These are phyloP conservation scores for Eucera pruinosa DNA, from an alignment of 2,888 invertebrate genomes.

Conservation along the genomic window DNA sequence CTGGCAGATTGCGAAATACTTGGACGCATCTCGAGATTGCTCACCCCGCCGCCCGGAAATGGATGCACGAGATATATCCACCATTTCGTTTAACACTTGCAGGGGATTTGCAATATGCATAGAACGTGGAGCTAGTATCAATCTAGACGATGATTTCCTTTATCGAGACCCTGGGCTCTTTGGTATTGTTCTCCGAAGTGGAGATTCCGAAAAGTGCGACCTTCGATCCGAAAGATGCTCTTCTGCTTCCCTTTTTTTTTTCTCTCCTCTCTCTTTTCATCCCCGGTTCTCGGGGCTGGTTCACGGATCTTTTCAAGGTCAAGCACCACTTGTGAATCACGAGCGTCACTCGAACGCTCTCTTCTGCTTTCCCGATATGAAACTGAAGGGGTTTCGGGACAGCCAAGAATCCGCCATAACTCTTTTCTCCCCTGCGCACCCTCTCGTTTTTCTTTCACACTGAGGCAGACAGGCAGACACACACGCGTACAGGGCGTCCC, in stretches of 20 bases:
- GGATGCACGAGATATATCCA: conserved; percentile 1
- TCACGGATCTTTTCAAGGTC: conserved; percentile 44
- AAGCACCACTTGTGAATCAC: conserved; percentile 62
- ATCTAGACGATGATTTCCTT: conserved; percentile 59
- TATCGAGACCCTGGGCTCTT: conserved; percentile 81
- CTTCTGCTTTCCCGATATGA: conserved; percentile 48
- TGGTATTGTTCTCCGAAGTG: conserved; percentile 80
- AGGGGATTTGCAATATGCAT: too few species aligned
- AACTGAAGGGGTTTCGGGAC: conserved; percentile 48
- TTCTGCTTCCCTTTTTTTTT: conserved; percentile 20
- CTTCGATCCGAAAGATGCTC: conserved; percentile 49
- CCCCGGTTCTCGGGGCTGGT: background rate
- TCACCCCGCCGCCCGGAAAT: conserved; percentile 12
- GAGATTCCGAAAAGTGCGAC: conserved; percentile 67
- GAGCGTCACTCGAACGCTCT: conserved; percentile 66
- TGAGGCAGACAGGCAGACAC: conserved; percentile 15
- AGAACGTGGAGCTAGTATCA: too few species aligned
- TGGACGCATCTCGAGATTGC: conserved; percentile 20
- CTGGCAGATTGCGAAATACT: too few species aligned
- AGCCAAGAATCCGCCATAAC: conserved; percentile 50
- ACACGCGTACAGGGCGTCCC: conserved; percentile 1
- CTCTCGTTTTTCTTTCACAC: conserved; percentile 19
- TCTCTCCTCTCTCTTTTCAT: background rate
- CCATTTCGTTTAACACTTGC: background rate
- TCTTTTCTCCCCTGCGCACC: conserved; percentile 35